Percentiles rank a stretch among this genome's conserved stretches.
Evolutionary conservation across 2,113 vertebrate species (phyloP).

Genomic region (Apaloderma vittatum): DNA sequence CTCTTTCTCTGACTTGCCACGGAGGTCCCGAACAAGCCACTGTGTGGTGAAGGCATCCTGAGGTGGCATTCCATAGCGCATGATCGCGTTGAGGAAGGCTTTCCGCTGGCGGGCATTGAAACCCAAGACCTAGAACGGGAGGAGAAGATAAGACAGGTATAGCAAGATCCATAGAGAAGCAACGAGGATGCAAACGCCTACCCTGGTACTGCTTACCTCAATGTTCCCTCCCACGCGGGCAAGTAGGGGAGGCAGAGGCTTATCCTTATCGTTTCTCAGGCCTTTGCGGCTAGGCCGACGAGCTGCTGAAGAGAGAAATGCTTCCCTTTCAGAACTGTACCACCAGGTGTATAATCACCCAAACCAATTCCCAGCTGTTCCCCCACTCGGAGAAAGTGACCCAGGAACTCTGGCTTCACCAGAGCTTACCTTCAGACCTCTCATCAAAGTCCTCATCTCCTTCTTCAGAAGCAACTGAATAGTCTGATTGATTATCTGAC

Average conservation of each 20-base stretch:
- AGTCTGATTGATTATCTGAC: constrained; percentile 98
- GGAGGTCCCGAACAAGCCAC: constrained; percentile 96
- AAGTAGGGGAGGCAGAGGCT: constrained; percentile 94
- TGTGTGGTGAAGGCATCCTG: constrained; percentile 98
- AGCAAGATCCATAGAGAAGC: neutral
- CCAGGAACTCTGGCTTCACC: neutral
- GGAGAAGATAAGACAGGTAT: neutral
- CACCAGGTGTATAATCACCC: rapidly evolving
- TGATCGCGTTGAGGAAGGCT: constrained; percentile 98
- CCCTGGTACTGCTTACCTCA: constrained; percentile 80
- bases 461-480: constrained; percentile 97
- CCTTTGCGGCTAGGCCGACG: constrained; percentile 95
- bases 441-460: constrained; percentile 98
- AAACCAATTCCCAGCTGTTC: neutral
- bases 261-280: constrained; percentile 96
- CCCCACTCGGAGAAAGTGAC: neutral
- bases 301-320: constrained; percentile 80
- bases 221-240: constrained; percentile 98
- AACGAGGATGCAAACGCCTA: neutral
- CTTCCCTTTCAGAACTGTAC: neutral
- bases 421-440: constrained; percentile 89
- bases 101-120: constrained; percentile 98
- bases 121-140: constrained; percentile 87
- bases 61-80: constrained; percentile 99
- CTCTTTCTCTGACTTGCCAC: constrained; percentile 97